A percentile compares a stretch with the other conserved stretches of the same genome.
These are phyloP conservation scores for Picathartes gymnocephalus DNA, from an alignment of 2,113 vertebrate species.

Conservation along the genomic window DNA sequence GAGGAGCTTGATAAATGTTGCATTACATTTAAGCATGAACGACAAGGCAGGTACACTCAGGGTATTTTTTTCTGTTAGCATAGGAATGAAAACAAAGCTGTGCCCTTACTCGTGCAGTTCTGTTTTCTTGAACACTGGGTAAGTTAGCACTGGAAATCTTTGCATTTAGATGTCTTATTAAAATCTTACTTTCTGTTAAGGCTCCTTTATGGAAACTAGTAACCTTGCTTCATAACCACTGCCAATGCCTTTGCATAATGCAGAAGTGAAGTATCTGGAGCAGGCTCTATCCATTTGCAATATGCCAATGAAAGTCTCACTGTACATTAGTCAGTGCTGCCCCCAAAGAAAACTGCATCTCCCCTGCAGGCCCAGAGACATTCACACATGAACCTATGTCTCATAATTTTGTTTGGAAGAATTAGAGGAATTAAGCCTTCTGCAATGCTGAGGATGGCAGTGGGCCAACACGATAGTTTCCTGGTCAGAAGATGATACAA, in stretches of 20 bases:
- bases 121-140: neutral
- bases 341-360: neutral
- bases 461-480: neutral
- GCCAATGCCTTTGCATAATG: neutral
- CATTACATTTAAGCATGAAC: constrained; percentile 7
- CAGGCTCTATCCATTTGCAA: neutral
- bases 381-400: neutral
- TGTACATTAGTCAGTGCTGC: neutral
- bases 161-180: neutral
- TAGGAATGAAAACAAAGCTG: neutral
- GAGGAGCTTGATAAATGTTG: constrained; percentile 55
- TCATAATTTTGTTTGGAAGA: neutral
- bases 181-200: neutral
- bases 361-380: neutral
- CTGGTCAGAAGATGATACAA: constrained; percentile 6
- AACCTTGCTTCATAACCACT: neutral
- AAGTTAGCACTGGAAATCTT: neutral
- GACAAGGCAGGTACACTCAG: neutral
- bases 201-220: neutral
- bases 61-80: neutral
- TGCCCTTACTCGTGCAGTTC: neutral
- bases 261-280: neutral
- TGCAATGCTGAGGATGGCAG: neutral
- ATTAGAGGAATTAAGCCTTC: neutral
- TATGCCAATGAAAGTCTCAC: neutral